Evolutionary conservation across 2,113 vertebrate species (phyloP).

Genomic region (Salvelinus fontinalis): DNA sequence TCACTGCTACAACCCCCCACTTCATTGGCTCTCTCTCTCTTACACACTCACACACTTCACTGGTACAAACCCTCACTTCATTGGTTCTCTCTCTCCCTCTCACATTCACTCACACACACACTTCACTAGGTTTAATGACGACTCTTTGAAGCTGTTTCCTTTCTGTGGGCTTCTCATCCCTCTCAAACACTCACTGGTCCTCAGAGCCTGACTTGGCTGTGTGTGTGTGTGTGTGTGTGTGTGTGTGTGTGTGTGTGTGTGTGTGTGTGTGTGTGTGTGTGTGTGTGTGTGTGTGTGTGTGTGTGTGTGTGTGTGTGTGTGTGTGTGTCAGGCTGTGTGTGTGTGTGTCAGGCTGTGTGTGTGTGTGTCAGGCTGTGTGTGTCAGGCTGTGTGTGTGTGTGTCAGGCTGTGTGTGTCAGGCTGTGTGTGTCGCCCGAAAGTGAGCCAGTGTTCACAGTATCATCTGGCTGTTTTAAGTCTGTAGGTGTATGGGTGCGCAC

Average conservation of each 20-base stretch:
- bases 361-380: neutral
- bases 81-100: neutral
- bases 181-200: no score
- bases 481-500: neutral
- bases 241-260: neutral
- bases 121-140: neutral
- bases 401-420: neutral
- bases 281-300: no score
- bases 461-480: no score
- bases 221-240: no score
- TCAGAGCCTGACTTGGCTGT: no score
- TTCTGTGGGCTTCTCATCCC: neutral
- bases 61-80: no score
- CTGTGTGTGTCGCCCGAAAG: no score
- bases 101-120: no score
- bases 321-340: neutral
- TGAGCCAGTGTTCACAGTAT: no score
- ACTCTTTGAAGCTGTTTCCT: slow-evolving; percentile 1
- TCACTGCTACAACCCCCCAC: no score
- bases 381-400: slow-evolving; percentile 2
- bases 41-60: no score
- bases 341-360: neutral
- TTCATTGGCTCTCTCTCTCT: neutral
- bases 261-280: neutral
- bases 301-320: neutral